phyloP scores from a whole-genome alignment of 2,797 vertebrate genomes.

The Notoglanidium macrostoma region DNA sequence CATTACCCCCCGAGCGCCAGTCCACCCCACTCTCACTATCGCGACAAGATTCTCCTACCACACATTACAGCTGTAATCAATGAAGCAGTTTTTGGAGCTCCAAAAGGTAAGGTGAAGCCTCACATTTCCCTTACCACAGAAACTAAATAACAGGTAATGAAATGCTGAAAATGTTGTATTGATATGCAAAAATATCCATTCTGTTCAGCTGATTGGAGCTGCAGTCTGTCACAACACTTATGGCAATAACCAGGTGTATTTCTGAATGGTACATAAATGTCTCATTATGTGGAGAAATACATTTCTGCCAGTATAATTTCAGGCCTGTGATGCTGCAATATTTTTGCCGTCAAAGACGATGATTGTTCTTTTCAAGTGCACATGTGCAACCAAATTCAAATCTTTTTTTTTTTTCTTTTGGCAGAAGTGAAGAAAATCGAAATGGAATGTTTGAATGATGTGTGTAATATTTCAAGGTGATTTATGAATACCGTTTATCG shows the following conservation, averaged over 20 bases:
- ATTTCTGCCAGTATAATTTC: conserved; percentile 34
- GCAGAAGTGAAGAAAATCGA: not conserved
- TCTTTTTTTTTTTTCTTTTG: not conserved
- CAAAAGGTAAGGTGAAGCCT: conserved; percentile 47
- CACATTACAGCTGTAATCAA: conserved; percentile 67
- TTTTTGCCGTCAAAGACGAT: conserved; percentile 30
- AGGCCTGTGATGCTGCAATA: conserved; percentile 41
- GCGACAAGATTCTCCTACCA: conserved; percentile 56
- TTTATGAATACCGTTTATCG: conserved; percentile 12
- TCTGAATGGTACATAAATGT: conserved; percentile 49
- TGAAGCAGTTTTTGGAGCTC: conserved; percentile 61
- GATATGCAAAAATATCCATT: conserved; percentile 69
- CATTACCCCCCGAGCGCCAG: conserved; percentile 73
- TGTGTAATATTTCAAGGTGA: conserved; percentile 29
- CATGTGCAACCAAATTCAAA: conserved; percentile 7
- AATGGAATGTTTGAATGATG: conserved; percentile 37
- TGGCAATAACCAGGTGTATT: conserved; percentile 47
- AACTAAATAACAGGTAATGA: conserved; percentile 64
- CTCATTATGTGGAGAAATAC: conserved; percentile 40
- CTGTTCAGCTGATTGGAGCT: conserved; percentile 46
- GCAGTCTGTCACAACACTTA: conserved; percentile 47
- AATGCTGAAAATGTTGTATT: conserved; percentile 58
- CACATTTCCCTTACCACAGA: conserved; percentile 58
- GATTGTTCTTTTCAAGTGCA: conserved; percentile 25
- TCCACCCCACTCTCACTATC: conserved; percentile 73